Percentiles rank a stretch among this genome's conserved stretches.
phyloP scores from a whole-genome alignment of 2,797 vertebrate genomes.

The Pogoniulus pusillus region DNA sequence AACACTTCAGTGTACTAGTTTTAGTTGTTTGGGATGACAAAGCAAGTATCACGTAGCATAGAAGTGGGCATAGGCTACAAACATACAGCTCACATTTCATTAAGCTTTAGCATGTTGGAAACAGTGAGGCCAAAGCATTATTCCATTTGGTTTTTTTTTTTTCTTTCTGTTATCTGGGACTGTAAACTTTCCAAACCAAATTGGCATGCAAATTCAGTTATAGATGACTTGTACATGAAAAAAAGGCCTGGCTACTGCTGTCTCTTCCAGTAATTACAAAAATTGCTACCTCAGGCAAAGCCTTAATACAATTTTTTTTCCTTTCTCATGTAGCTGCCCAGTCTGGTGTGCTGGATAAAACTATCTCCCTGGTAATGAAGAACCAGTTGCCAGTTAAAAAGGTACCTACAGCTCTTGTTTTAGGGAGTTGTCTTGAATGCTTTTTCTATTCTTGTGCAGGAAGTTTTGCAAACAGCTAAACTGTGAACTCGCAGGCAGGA shows the following conservation, averaged over 20 bases:
- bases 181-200: not conserved
- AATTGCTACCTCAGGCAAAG: not conserved
- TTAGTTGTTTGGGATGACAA: not conserved
- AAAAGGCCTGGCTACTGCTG: not conserved
- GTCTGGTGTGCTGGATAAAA: slow-evolving; percentile 86
- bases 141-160: not conserved
- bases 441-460: not conserved
- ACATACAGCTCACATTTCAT: not conserved
- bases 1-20: not conserved
- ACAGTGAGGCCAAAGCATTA: not conserved
- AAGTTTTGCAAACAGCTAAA: not conserved
- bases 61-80: not conserved
- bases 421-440: not conserved
- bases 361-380: slow-evolving; percentile 88
- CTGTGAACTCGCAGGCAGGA: not conserved
- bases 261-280: not conserved
- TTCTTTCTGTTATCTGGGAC: not conserved
- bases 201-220: not conserved
- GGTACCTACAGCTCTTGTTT: slow-evolving; percentile 70
- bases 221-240: not conserved
- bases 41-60: not conserved
- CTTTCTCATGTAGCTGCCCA: slow-evolving; percentile 86
- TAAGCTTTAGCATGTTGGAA: not conserved
- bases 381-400: slow-evolving; percentile 83
- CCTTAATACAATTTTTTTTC: not conserved